Base-by-base conservation (phyloP, 2,888 invertebrate species). In the Smittia aterrima region DNA sequence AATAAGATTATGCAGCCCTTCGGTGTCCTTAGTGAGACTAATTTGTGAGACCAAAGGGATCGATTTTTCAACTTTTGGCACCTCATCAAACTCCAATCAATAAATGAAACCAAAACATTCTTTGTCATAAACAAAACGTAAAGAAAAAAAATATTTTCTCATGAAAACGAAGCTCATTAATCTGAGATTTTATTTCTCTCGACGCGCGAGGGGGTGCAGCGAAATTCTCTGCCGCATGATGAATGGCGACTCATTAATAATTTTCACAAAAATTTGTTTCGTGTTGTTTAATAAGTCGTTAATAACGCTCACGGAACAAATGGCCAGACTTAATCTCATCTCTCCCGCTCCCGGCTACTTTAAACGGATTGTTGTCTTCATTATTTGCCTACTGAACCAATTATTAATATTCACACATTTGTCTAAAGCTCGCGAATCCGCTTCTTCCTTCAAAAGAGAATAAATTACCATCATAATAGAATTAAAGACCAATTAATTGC, bases 401-500 rank as follows among this genome's bases (percentile, higher is more conserved):
- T 22, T 58, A 22, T 47, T 47, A 68, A 41, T 47, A 68, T 68
- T 68, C 68, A 68, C 68, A 68, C 68, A 32, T 66, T 66, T n/a
- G 16, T 47, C 13, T 16, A 47, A 47, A 47, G 47, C 11, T 47
- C n/a, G n/a, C n/a, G n/a, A n/a, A n/a, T n/a, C n/a, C n/a, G n/a
- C n/a, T n/a, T n/a, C n/a, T 47, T 38, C 38, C 38, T 38, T 38
- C 6, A 47, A 47, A 3, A 47, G 38, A 7, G 38, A 38, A 38
- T 38, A 38, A 7, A n/a, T n/a, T n/a, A n/a, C n/a, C n/a, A n/a
- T n/a, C n/a, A n/a, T n/a, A n/a, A n/a, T n/a, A n/a, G n/a, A n/a
- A n/a, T n/a, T n/a, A n/a, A n/a, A n/a, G n/a, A n/a, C 68, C 40
- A 41, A 54, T 71, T 53, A 71, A 54, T 54, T 54, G 70, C 54